Base-by-base conservation (phyloP, 2,797 vertebrate genomes). In the Kryptolebias ocellatus region DNA sequence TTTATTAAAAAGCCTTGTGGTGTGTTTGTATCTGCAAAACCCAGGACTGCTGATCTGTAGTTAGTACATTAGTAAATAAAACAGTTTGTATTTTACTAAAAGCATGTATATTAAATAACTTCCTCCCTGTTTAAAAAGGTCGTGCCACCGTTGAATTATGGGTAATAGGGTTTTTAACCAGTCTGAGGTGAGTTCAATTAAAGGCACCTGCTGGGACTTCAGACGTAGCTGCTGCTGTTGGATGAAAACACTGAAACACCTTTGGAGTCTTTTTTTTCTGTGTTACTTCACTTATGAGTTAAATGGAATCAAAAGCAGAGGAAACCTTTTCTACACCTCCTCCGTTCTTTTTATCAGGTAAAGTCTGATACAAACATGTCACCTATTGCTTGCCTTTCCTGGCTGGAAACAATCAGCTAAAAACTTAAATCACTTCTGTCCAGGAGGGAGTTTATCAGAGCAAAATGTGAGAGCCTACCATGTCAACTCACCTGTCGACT, bases 291-390 rank as follows among this genome's bases (percentile, higher is more conserved):
- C 1, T 10, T 7, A 12, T 15, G 1, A 15, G 14, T 15, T 44
- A 47, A 74, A 90, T 90, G 88, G 84, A 81, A 16, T 17, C 65
- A 44, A 76, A 79, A 44, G 5, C 15, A 14, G 74, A 78, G 3
- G 76, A 83, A 28, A 16, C 53, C 0, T 67, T 85, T 72, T 67
- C 88, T 16, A 61, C 80, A 7, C 76, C 84, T n/a, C 81, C 77
- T 14, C 69, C 62, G 0, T 87, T 79, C 66, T 61, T 72, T 51
- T 45, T 74, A 73, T 67, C 79, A 83, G 89, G 91, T 92, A 87
- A 82, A 74, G 53, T 3, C 0, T 5, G 20, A 9, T 2, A 7
- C 9, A 20, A 2, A 29, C n/a, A 2, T 37, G 6, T 37, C 34
- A 10, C 37, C 27, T 8, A 17, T 17, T 34, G 6, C 2, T 49